A percentile compares a stretch with the other conserved stretches of the same genome.
phyloP scores from a whole-genome alignment of 1,140 invertebrate species.

The Metopolophium dirhodum region DNA sequence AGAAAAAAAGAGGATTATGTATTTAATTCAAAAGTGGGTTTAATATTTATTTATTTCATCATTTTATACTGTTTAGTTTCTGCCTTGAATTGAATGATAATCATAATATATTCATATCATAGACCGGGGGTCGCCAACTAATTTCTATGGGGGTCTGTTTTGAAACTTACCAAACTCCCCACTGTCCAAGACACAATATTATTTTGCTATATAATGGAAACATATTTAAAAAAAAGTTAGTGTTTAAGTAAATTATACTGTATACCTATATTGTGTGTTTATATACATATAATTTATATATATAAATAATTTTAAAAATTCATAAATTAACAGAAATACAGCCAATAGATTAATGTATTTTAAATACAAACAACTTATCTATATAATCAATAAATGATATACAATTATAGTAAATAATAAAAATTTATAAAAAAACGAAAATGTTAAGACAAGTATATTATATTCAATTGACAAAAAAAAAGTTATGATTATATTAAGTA shows the following conservation, averaged over 20 bases:
- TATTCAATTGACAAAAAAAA: slow-evolving; percentile 4
- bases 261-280: not conserved
- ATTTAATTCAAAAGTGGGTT: not conserved
- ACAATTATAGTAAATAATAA: not conserved
- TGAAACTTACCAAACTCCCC: too few relatives aligned
- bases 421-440: not conserved
- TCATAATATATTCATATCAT: too few relatives aligned
- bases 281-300: too few relatives aligned
- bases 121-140: too few relatives aligned
- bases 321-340: not conserved
- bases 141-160: too few relatives aligned
- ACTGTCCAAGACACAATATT: too few relatives aligned
- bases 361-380: not conserved
- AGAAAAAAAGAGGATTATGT: not conserved
- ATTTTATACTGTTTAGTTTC: too few relatives aligned
- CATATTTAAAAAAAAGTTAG: not conserved
- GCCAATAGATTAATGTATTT: not conserved
- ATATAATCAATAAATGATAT: not conserved
- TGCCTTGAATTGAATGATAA: too few relatives aligned
- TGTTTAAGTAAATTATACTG: not conserved
- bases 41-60: too few relatives aligned
- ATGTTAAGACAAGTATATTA: slow-evolving; percentile 9
- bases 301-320: not conserved
- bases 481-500: not conserved
- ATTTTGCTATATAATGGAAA: too few relatives aligned